Percentiles rank a stretch among this genome's conserved stretches.
These are phyloP conservation scores for Rosalia funebris DNA, from an alignment of 2,888 invertebrate genomes.

Conservation along the genomic window DNA sequence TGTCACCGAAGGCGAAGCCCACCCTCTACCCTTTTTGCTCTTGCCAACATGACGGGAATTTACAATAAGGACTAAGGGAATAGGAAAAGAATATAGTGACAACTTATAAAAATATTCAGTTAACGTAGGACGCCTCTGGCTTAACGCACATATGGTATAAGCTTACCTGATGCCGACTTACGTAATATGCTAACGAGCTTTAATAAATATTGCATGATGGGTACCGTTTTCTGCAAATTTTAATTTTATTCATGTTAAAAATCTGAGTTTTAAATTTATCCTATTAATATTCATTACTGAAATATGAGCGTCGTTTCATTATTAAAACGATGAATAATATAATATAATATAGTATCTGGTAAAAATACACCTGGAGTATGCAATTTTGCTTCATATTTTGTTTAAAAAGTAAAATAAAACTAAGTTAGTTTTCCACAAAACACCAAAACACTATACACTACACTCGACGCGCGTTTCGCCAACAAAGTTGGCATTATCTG, in stretches of 20 bases:
- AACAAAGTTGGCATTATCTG: too few relatives aligned
- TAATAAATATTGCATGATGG: conserved; percentile 41
- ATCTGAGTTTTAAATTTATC: conserved; percentile 3
- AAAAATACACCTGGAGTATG: too few relatives aligned
- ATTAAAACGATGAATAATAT: too few relatives aligned
- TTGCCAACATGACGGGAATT: conserved; percentile 48
- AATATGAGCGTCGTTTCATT: too few relatives aligned
- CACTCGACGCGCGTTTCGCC: too few relatives aligned
- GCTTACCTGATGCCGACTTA: conserved; percentile 33
- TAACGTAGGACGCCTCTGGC: conserved; percentile 39
- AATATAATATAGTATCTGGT: too few relatives aligned
- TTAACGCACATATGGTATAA: conserved; percentile 44
- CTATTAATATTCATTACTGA: too few relatives aligned
- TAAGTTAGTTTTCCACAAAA: too few relatives aligned
- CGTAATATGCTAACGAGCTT: too few relatives aligned
- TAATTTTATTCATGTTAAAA: conserved; percentile 5
- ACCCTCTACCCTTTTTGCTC: conserved; percentile 47
- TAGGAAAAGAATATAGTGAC: conserved; percentile 48
- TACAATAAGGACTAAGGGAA: conserved; percentile 50
- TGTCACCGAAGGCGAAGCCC: conserved; percentile 55
- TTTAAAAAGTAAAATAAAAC: too few relatives aligned
- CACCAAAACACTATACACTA: too few relatives aligned
- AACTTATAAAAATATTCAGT: conserved; percentile 47
- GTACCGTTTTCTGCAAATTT: conserved; percentile 12
- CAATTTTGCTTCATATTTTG: too few relatives aligned